phyloP scores from a whole-genome alignment of 2,113 vertebrate species.

The Pterocles gutturalis region DNA sequence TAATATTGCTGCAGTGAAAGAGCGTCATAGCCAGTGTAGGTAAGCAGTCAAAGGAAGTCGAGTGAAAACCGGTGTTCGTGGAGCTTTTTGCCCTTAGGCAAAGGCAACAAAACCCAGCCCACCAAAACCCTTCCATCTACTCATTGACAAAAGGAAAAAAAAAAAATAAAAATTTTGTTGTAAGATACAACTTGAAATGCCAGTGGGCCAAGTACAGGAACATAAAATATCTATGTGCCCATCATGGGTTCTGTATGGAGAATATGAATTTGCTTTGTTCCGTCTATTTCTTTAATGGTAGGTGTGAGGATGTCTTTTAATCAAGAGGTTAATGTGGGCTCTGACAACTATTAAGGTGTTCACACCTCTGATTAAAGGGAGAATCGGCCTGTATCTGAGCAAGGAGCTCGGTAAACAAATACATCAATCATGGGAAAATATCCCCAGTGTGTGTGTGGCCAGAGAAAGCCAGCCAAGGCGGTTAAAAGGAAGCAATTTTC shows the following conservation, averaged over 20 bases:
- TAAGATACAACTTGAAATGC: background rate
- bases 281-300: background rate
- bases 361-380: constrained; percentile 73
- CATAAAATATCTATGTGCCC: background rate
- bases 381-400: constrained; percentile 26
- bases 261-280: background rate
- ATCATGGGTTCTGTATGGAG: background rate
- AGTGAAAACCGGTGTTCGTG: constrained; percentile 24
- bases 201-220: background rate
- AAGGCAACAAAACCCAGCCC: background rate
- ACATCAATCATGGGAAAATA: constrained; percentile 62
- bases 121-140: background rate
- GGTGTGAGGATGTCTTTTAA: constrained; percentile 51
- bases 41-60: background rate
- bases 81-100: constrained; percentile 35
- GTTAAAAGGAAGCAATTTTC: constrained; percentile 75
- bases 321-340: constrained; percentile 45
- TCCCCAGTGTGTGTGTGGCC: constrained; percentile 33
- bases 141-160: background rate
- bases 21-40: background rate
- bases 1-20: constrained; percentile 3
- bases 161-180: background rate
- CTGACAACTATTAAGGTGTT: constrained; percentile 59
- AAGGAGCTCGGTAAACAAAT: constrained; percentile 55
- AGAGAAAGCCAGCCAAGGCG: constrained; percentile 53